phyloP scores from a whole-genome alignment of 2,113 vertebrate species.

The Nesogale talazaci region DNA sequence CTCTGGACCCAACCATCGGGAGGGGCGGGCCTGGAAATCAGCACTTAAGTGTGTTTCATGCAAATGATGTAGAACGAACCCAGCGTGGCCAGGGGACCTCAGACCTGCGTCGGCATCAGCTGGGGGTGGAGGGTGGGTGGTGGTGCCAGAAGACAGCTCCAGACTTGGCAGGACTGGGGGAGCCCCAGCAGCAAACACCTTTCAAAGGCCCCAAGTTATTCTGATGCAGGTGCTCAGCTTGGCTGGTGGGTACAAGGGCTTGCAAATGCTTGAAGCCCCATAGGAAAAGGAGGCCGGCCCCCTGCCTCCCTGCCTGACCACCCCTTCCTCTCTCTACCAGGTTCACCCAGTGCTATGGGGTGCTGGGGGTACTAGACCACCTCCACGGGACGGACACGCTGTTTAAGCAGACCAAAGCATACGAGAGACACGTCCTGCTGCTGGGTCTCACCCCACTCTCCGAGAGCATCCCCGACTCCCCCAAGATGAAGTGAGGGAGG shows the following conservation, averaged over 20 bases:
- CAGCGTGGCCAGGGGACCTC: background rate
- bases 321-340: conserved; percentile 80
- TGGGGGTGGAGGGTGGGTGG: background rate
- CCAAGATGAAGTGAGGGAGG: conserved; percentile 82
- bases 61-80: background rate
- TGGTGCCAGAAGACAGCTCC: background rate
- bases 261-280: background rate
- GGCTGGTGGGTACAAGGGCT: background rate
- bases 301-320: background rate
- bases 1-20: background rate
- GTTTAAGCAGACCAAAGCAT: conserved; percentile 92
- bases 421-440: conserved; percentile 90
- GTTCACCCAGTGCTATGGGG: conserved; percentile 95
- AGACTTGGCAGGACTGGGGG: background rate
- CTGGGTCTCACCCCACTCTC: conserved; percentile 90
- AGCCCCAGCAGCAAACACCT: no score
- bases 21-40: background rate
- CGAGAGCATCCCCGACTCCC: conserved; percentile 90
- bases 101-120: background rate
- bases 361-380: conserved; percentile 93
- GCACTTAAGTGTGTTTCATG: background rate
- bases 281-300: background rate
- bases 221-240: background rate
- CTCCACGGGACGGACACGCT: conserved; percentile 92
- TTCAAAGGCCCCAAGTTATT: background rate